Base-by-base conservation (phyloP, 2,888 invertebrate species). In the Amblyteles armatorius region DNA sequence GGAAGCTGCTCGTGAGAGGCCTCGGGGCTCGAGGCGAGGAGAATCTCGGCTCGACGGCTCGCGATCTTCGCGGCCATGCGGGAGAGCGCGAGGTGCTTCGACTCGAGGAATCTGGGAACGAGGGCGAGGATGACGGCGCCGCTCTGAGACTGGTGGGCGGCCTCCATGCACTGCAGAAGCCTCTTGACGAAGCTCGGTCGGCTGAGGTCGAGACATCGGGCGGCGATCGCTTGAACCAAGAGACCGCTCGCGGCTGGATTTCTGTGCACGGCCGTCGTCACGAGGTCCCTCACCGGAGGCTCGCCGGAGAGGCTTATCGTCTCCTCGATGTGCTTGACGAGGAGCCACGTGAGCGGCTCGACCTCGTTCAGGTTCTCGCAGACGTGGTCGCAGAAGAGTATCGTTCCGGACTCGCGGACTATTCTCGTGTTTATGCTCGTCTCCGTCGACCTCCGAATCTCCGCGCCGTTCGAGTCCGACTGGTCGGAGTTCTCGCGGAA, bases 331-430 rank as follows among this genome's bases (percentile, higher is more conserved):
- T 97, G 95, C 91, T 96, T 96, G 11, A 96, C 96, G n/a, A 98
- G 94, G 11, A 98, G 94, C 97, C 97, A 97, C 0, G 96, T 96
- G 79, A 97, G 94, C 87, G 97, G 96, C 40, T 97, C 96, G 0
- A 95, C 96, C 93, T 97, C 96, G 57, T 95, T 95, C 22, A 96
- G 94, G 91, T 97, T 97, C 91, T 96, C 96, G 86, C 95, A 93
- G 2, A 97, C 96, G 94, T 96, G 97, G 93, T 98, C 97, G 94
- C 97, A 97, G 91, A 96, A 96, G 0, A 97, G 95, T 90, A 97
- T 95, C 0, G 96, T 95, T 22, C 96, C 96, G 0, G 96, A 96
- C 71, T 96, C 95, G 83, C 96, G 95, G 5, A 97, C 94, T 44
- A 97, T 94, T 90, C 97, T 96, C 0, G 95, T 92, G 88, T 96